Base-by-base conservation (phyloP, 2,888 invertebrate species). In the Cephus runcator region DNA sequence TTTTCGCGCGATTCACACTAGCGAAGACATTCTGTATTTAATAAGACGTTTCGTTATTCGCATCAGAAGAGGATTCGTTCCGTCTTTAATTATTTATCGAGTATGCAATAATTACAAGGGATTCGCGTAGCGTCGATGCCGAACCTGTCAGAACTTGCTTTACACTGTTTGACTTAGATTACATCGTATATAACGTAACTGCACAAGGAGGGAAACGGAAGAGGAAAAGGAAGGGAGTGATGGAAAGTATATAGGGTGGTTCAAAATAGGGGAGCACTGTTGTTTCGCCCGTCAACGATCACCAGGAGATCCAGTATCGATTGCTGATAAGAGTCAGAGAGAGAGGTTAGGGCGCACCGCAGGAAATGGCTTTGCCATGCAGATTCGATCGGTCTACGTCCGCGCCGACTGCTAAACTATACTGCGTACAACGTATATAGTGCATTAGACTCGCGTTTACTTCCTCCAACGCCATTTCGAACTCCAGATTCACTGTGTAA, bases 281-380 rank as follows among this genome's bases (percentile, higher is more conserved):
- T 34, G 71, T 71, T 34, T 31, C 71, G 71, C 71, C 71, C 71
- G 34, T 34, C 71, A 71, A 34, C 71, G 71, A 34, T 71, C 71
- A 31, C 71, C 71, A 34, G 34, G 71, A 71, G 71, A 71, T 31
- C 71, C 71, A 34, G 34, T 71, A 71, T 71, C 12, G 33, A 71
- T 31, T 71, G 33, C 71, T 34, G 71, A 71, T 71, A 31, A 34
- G 31, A 33, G 56, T 23, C 56, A 23, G 56, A 23, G 40, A 31
- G 31, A 40, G 40, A 40, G 56, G 23, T 56, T 56, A 56, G 56
- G 56, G 56, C 56, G 56, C 23, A 56, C 56, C 33, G 33, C 78
- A 80, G 83, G 87, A 89, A 88, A 87, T 89, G 89, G 88, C 83
- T 90, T 89, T 89, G 86, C 88, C 87, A 90, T 90, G 90, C 88